Conservation (phyloP, 2,113 vertebrate species). For the Sylvilagus bachmani region DNA sequence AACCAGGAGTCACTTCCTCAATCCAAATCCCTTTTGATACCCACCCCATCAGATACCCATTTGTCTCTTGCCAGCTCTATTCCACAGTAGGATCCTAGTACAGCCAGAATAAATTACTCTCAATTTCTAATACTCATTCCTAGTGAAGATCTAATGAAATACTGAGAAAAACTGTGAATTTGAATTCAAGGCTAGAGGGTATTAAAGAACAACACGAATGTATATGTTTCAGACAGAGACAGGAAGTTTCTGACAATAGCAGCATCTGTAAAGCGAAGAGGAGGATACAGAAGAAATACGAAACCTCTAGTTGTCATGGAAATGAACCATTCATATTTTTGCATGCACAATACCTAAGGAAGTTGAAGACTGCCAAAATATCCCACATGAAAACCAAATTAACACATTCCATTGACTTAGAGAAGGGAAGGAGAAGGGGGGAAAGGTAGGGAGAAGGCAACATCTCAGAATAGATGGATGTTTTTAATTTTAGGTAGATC, state of each 20-base stretch:
- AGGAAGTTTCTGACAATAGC: neutral
- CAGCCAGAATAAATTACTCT: neutral
- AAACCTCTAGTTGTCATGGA: neutral
- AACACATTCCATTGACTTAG: neutral
- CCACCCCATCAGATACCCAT: neutral
- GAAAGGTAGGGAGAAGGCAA: neutral
- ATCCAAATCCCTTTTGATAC: too few relatives aligned
- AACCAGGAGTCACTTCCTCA: neutral
- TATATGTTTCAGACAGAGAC: neutral
- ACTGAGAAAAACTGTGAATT: neutral
- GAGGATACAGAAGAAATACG: neutral
- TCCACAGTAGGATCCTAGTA: neutral
- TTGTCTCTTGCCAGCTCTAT: neutral
- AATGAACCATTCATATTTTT: neutral
- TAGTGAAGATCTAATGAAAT: neutral
- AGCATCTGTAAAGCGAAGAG: neutral
- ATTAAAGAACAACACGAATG: neutral
- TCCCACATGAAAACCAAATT: neutral
- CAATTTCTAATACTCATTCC: neutral
- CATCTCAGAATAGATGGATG: neutral
- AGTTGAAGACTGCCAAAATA: neutral
- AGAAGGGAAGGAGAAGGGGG: neutral
- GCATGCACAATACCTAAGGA: neutral
- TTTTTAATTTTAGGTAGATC: neutral
- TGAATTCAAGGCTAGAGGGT: neutral